phyloP scores from a whole-genome alignment of 2,797 vertebrate genomes.

The Tokudaia muenninki region DNA sequence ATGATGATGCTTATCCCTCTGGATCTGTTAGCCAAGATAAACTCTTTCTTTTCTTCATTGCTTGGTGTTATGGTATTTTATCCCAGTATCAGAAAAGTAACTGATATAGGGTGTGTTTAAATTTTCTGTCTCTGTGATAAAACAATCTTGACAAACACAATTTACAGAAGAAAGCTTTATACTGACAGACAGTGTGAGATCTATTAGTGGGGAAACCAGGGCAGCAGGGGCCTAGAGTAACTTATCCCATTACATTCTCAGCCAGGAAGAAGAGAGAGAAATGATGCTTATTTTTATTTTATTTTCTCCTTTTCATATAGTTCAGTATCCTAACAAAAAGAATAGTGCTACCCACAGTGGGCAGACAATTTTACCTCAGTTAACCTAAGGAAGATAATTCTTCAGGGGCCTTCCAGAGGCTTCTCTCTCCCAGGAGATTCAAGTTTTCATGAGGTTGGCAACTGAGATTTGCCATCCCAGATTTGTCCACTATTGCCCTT shows the following conservation, averaged over 20 bases:
- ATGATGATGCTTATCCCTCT: too few species aligned
- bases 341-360: background rate
- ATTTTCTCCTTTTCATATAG: background rate
- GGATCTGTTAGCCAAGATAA: background rate
- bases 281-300: background rate
- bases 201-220: background rate
- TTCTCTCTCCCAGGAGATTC: background rate
- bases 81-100: background rate
- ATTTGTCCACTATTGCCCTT: background rate
- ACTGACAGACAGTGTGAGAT: background rate
- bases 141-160: background rate
- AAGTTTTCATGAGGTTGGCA: background rate
- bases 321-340: background rate
- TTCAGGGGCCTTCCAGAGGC: background rate
- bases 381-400: background rate
- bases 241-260: background rate
- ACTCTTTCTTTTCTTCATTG: background rate
- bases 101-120: background rate
- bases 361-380: background rate
- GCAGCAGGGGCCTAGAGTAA: background rate
- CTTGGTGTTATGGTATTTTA: background rate
- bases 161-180: background rate
- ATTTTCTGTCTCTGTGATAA: background rate
- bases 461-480: background rate
- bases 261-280: background rate